Base-by-base conservation (phyloP, 2,113 vertebrate species). In the Eulacestoma nigropectus region DNA sequence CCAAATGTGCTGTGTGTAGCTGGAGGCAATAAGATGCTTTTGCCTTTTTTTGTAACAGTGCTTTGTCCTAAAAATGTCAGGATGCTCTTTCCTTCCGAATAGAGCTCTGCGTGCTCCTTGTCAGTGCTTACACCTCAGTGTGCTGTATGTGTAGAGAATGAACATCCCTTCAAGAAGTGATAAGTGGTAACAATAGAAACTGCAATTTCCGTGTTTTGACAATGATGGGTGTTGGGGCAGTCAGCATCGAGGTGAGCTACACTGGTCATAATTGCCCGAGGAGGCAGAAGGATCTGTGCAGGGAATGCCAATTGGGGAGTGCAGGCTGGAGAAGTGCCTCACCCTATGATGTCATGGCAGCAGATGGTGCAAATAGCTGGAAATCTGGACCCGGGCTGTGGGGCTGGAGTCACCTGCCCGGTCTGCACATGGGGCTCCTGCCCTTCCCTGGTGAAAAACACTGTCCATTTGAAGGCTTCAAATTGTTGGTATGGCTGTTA, bases 351-450 rank as follows among this genome's bases (percentile, higher is more conserved):
- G 77, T 86, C 90, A 72, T 69, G 81, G 78, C 67, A 94, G 35
- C 95, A 94, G 92, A 93, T 97, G 94, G 94, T 96, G 84, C 63
- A 68, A 27, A 55, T 87, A 47, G 82, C 93, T 95, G 82, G 88
- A 87, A 81, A 80, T 39, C 37, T 56, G n/a, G 62, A 33, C 53
- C 32, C n/a, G 83, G 25, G 5, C 13, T 46, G 26, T 41, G 46
- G 7, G 44, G 59, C 59, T 86, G 77, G 27, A 46, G 42, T 60
- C 68, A 55, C 78, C 68, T 91, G 65, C 19, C 47, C 1, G 19
- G 18, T 50, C 42, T 84, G 55, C 42, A 5, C 2, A 3, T 2
- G 0, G 15, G 1, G 29, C 41, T 72, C 16, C 65, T 44, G 20
- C 60, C 65, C 33, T 56, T 68, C 0, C 0, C 16, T 17, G 27